Conservation (phyloP, 2,888 invertebrate genomes). For the Argyresthia goedartella region DNA sequence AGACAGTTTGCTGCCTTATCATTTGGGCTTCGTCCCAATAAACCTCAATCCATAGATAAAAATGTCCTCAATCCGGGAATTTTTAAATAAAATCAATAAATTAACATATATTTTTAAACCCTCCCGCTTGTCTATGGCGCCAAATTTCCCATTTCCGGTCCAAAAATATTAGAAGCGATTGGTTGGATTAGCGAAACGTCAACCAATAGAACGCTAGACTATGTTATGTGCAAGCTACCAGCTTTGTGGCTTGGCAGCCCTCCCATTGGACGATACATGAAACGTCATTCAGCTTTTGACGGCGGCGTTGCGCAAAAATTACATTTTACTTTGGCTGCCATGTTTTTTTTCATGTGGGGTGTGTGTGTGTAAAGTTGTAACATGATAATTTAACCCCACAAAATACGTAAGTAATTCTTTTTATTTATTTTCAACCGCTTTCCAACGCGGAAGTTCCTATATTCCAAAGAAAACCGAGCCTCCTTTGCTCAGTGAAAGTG, state of each 20-base stretch:
- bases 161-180: no score
- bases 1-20: no score
- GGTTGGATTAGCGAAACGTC: no score
- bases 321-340: conserved; percentile 73
- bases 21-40: no score
- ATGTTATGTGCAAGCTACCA: no score
- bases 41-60: no score
- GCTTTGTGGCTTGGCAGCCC: conserved; percentile 35
- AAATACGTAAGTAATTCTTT: conserved; percentile 48
- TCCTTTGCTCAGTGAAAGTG: conserved; percentile 59
- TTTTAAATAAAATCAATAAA: no score
- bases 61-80: no score
- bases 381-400: conserved; percentile 62
- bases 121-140: no score
- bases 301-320: conserved; percentile 66
- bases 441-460: conserved; percentile 37
- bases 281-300: conserved; percentile 52
- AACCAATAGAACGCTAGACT: no score
- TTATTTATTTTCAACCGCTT: conserved; percentile 24
- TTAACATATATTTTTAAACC: no score
- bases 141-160: no score
- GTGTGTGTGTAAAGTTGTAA: conserved; percentile 58
- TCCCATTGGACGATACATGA: conserved; percentile 43
- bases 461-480: conserved; percentile 20
- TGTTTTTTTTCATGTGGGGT: conserved; percentile 84